Evolutionary conservation across 2,888 invertebrate genomes (phyloP).

Genomic region (Metopia argyrocephala): DNA sequence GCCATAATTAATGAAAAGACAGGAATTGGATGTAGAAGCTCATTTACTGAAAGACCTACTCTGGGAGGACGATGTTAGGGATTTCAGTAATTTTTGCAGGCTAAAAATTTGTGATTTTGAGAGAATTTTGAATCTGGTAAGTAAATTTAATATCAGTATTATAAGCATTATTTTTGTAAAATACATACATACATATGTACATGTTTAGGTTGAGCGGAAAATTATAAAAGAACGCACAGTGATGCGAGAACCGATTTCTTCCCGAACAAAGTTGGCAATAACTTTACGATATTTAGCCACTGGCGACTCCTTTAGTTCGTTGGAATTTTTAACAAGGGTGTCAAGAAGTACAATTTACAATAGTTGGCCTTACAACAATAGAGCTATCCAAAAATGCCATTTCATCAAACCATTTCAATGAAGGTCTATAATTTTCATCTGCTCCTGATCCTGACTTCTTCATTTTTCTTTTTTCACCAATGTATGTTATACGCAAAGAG

Average conservation of each 20-base stretch:
- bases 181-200: background rate
- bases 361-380: background rate
- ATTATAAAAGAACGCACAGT: conserved; percentile 5
- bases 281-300: conserved; percentile 13
- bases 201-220: background rate
- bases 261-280: conserved; percentile 20
- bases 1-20: too few relatives aligned
- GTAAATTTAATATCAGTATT: background rate
- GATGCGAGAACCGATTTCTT: conserved; percentile 24
- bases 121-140: conserved; percentile 23
- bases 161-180: background rate
- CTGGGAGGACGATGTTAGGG: conserved; percentile 18
- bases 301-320: too few relatives aligned
- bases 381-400: conserved; percentile 1
- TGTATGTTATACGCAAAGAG: background rate
- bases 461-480: background rate
- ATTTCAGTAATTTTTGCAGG: conserved; percentile 21
- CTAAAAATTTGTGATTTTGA: conserved; percentile 10
- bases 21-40: too few relatives aligned
- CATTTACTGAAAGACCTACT: background rate
- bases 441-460: background rate
- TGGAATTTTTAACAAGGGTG: conserved; percentile 14
- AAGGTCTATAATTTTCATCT: background rate
- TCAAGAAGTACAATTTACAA: conserved; percentile 12
- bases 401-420: background rate